These are phyloP conservation scores for Hydrozoanthus tunicans DNA, from an alignment of 64 coral and sea anemone genomes.

Conservation along the genomic window DNA sequence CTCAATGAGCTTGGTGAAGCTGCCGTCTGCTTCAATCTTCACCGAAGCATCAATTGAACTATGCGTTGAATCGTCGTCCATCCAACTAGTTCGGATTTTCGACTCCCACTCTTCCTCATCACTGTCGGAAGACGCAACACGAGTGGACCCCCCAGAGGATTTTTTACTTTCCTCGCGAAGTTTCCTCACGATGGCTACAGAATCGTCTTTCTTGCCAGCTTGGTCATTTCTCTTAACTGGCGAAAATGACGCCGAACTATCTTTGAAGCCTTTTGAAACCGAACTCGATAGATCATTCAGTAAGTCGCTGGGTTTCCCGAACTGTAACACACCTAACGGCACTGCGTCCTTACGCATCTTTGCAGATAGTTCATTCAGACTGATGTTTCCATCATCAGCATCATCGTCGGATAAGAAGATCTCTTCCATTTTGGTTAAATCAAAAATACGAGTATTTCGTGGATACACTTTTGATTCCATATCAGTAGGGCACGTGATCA, in stretches of 20 bases:
- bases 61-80: background rate
- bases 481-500: background rate
- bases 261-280: background rate
- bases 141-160: conserved; percentile 5
- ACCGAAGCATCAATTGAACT: conserved; percentile 1
- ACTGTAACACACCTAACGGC: background rate
- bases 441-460: background rate
- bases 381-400: background rate
- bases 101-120: conserved; percentile 34
- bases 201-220: conserved; percentile 23
- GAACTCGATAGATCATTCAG: background rate
- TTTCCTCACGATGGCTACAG: conserved; percentile 16
- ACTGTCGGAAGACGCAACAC: conserved; percentile 9
- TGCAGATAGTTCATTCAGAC: background rate
- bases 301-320: conserved; percentile 7
- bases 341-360: background rate
- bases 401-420: conserved; percentile 1
- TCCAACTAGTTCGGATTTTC: background rate
- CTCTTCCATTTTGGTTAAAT: background rate
- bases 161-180: conserved; percentile 34
- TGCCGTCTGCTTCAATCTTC: conserved; percentile 27
- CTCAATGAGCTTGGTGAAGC: conserved; percentile 16
- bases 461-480: background rate
- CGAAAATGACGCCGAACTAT: background rate
- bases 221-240: background rate